Conservation (phyloP, 2,797 vertebrate genomes). For the Toxotes lorentzi region DNA sequence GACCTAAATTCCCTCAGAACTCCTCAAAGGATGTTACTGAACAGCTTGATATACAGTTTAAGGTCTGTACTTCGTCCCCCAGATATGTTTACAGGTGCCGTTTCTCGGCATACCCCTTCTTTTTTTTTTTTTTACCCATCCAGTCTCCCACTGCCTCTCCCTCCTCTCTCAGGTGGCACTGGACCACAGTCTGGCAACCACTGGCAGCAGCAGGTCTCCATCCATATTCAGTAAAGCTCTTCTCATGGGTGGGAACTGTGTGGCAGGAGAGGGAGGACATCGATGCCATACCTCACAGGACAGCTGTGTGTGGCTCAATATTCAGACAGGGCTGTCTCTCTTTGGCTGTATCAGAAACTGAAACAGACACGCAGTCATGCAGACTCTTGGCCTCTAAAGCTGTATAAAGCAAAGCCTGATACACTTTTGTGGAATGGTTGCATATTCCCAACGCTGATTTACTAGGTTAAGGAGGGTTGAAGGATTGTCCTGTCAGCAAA, state of each 20-base stretch:
- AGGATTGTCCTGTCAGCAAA: slow-evolving; percentile 3
- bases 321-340: slow-evolving; percentile 21
- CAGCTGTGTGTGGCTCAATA: slow-evolving; percentile 26
- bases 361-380: not conserved
- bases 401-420: not conserved
- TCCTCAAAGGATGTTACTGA: not conserved
- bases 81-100: not conserved
- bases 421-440: not conserved
- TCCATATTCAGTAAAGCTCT: slow-evolving; percentile 48
- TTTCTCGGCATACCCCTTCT: not conserved
- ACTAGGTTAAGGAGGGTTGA: not conserved
- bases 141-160: not conserved
- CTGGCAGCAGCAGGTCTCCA: slow-evolving; percentile 27
- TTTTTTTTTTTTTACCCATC: not conserved
- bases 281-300: slow-evolving; percentile 41
- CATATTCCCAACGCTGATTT: not conserved
- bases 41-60: slow-evolving; percentile 1
- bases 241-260: slow-evolving; percentile 20
- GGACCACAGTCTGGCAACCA: slow-evolving; percentile 12
- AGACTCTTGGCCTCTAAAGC: not conserved
- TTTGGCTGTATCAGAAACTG: slow-evolving; percentile 15
- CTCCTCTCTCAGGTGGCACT: slow-evolving; percentile 18
- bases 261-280: slow-evolving; percentile 17
- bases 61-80: not conserved
- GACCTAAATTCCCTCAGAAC: not conserved